phyloP scores from a whole-genome alignment of 2,797 vertebrate species.

The Melopsittacus undulatus region DNA sequence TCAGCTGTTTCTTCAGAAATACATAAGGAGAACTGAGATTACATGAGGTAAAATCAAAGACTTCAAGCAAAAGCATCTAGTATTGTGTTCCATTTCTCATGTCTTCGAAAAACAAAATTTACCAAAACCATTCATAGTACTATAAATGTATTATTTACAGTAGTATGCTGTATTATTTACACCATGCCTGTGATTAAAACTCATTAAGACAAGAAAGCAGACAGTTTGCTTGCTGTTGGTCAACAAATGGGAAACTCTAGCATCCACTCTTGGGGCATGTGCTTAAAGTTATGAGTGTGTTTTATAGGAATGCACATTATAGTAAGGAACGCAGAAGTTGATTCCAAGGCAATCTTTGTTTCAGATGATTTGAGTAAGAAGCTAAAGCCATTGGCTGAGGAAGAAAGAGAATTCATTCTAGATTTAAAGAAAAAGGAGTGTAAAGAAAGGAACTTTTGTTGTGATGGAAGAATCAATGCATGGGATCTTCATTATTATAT shows the following conservation, averaged over 20 bases:
- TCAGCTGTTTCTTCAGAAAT: background rate
- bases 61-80: background rate
- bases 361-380: slow-evolving; percentile 88
- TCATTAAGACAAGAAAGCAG: background rate
- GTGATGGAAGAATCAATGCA: slow-evolving; percentile 89
- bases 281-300: background rate
- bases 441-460: slow-evolving; percentile 80
- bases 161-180: background rate
- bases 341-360: slow-evolving; percentile 25
- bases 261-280: background rate
- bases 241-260: background rate
- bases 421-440: slow-evolving; percentile 90
- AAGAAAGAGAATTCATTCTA: slow-evolving; percentile 88
- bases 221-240: background rate
- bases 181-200: background rate
- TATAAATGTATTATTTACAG: background rate
- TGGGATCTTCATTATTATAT: slow-evolving; percentile 97
- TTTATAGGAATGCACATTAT: background rate
- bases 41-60: background rate
- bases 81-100: background rate
- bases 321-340: background rate
- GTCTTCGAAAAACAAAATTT: background rate
- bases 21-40: background rate
- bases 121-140: background rate
- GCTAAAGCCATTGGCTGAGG: slow-evolving; percentile 84